Conservation (phyloP, 2,888 invertebrate genomes). For the Agrochola lychnidis region DNA sequence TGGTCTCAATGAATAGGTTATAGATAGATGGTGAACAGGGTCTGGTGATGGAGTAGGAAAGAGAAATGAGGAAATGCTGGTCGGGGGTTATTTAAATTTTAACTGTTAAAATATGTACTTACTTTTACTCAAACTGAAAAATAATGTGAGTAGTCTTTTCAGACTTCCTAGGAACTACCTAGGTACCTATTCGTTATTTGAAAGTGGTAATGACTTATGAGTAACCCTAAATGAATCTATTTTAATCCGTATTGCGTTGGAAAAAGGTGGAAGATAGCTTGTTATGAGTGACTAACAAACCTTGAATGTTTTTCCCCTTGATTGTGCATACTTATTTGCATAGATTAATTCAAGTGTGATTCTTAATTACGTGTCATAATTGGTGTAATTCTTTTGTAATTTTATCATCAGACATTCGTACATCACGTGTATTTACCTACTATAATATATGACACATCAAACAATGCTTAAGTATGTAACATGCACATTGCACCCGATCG, state of each 20-base stretch:
- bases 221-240: not conserved
- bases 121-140: not conserved
- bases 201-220: constrained; percentile 9
- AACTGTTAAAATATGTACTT: too few relatives aligned
- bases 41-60: too few relatives aligned
- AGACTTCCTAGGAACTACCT: not conserved
- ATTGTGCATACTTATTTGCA: constrained; percentile 1
- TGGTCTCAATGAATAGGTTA: too few relatives aligned
- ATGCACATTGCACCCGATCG: too few relatives aligned
- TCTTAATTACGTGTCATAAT: constrained; percentile 13
- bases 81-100: too few relatives aligned
- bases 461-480: not conserved
- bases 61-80: too few relatives aligned
- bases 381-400: constrained; percentile 13
- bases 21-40: too few relatives aligned
- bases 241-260: not conserved
- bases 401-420: not conserved
- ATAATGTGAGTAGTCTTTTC: not conserved
- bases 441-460: not conserved
- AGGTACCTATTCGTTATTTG: not conserved
- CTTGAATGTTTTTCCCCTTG: constrained; percentile 28
- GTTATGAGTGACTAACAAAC: not conserved
- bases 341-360: constrained; percentile 38
- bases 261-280: constrained; percentile 20
- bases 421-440: not conserved